Conservation (phyloP, 1,140 invertebrate species). For the Oncopodura yosiiana region DNA sequence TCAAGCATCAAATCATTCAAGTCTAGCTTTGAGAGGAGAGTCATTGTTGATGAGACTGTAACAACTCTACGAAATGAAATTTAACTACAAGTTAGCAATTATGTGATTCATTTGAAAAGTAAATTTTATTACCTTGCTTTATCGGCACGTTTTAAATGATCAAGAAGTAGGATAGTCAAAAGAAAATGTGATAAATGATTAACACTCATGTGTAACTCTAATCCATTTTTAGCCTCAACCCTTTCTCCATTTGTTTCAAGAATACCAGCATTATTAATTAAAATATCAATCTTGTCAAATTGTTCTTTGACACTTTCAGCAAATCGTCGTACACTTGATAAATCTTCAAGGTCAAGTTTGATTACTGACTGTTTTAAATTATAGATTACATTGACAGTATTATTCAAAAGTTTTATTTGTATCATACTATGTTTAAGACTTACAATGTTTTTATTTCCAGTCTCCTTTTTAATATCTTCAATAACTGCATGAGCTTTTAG, state of each 20-base stretch:
- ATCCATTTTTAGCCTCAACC: neutral
- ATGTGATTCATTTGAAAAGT: neutral
- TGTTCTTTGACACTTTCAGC: slow-evolving; percentile 27
- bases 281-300: slow-evolving; percentile 41
- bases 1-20: slow-evolving; percentile 5
- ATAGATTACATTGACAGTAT: neutral
- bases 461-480: no score
- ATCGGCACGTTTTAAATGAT: neutral
- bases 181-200: slow-evolving; percentile 13
- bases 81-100: neutral
- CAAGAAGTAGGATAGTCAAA: slow-evolving; percentile 1
- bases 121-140: neutral
- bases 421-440: no score
- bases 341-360: slow-evolving; percentile 29
- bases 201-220: slow-evolving; percentile 11
- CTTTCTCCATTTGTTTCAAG: neutral
- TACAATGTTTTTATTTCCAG: no score
- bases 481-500: no score
- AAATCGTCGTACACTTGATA: slow-evolving; percentile 33
- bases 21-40: neutral
- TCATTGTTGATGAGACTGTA: slow-evolving; percentile 6
- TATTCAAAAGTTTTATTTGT: no score
- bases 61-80: neutral
- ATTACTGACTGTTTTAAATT: slow-evolving; percentile 6
- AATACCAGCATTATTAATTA: slow-evolving; percentile 46